These are phyloP conservation scores for Rhogogaster chlorosoma DNA, from an alignment of 2,888 invertebrate species.

Conservation along the genomic window DNA sequence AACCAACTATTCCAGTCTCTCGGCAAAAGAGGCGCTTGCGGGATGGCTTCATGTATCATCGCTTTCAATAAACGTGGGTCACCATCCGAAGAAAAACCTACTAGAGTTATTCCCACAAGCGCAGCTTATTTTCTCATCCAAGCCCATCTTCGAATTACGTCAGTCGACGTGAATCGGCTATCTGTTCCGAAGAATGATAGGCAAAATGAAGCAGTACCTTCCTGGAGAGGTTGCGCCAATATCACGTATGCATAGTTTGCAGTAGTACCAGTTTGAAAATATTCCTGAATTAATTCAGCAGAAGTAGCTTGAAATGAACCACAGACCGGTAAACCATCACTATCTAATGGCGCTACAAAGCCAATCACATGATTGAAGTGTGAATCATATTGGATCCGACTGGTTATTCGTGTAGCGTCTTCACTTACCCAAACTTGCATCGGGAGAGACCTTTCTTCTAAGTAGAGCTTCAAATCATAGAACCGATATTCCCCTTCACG, in stretches of 20 bases:
- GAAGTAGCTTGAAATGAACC: slow-evolving; percentile 58
- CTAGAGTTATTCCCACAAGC: slow-evolving; percentile 58
- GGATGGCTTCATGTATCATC: slow-evolving; percentile 54
- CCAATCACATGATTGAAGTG: slow-evolving; percentile 60
- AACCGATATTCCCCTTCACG: slow-evolving; percentile 55
- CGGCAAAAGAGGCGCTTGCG: not conserved
- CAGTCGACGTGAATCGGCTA: slow-evolving; percentile 61
- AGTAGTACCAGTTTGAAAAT: slow-evolving; percentile 53
- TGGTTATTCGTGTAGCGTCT: slow-evolving; percentile 61
- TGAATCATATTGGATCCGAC: slow-evolving; percentile 57
- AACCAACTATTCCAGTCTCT: slow-evolving; percentile 48
- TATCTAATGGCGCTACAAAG: slow-evolving; percentile 60
- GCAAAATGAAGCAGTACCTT: slow-evolving; percentile 61
- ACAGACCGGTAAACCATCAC: slow-evolving; percentile 56
- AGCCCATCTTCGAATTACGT: slow-evolving; percentile 60
- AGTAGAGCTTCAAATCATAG: slow-evolving; percentile 56
- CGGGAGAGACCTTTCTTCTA: slow-evolving; percentile 55
- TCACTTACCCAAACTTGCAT: slow-evolving; percentile 58
- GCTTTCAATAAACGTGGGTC: slow-evolving; percentile 63
- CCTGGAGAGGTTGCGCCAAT: slow-evolving; percentile 59
- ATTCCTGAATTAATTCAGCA: slow-evolving; percentile 51
- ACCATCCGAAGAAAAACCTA: slow-evolving; percentile 64
- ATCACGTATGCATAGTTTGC: slow-evolving; percentile 59
- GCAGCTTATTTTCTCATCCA: slow-evolving; percentile 56
- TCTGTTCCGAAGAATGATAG: slow-evolving; percentile 61